phyloP scores from a whole-genome alignment of 2,797 vertebrate genomes.

The Dendrocincla fuliginosa region DNA sequence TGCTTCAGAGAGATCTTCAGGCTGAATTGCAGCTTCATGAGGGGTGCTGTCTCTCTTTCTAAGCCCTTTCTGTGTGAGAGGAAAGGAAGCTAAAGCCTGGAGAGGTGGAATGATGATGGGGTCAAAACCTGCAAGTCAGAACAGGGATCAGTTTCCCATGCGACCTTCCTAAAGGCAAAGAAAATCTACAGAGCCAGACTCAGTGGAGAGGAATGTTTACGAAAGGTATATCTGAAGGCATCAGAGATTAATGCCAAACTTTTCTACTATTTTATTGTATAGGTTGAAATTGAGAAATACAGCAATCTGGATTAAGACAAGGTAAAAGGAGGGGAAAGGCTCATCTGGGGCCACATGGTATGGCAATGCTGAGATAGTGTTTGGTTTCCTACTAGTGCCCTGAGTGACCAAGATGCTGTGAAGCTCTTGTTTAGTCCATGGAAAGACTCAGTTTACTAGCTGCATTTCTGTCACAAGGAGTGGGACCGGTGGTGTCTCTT shows the following conservation, averaged over 20 bases:
- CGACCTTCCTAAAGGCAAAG: background rate
- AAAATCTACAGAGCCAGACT: background rate
- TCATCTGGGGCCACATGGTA: accelerated
- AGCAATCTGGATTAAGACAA: background rate
- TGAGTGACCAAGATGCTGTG: background rate
- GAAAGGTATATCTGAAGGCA: background rate
- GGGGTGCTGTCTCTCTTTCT: background rate
- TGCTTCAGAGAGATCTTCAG: background rate
- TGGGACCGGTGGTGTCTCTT: background rate
- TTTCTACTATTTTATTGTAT: background rate
- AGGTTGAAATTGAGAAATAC: background rate
- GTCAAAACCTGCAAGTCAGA: background rate
- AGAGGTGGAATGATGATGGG: background rate
- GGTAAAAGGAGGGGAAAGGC: background rate
- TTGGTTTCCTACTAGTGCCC: background rate
- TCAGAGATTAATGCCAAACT: background rate
- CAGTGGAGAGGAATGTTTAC: background rate
- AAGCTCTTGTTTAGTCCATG: background rate
- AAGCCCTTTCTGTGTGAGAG: background rate
- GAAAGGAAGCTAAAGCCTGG: background rate
- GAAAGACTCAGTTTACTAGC: background rate
- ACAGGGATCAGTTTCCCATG: background rate
- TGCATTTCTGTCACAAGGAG: background rate
- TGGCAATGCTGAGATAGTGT: background rate
- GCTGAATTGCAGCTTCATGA: background rate